These are phyloP conservation scores for Gobio gobio DNA, from an alignment of 2,113 vertebrate species.

Conservation along the genomic window DNA sequence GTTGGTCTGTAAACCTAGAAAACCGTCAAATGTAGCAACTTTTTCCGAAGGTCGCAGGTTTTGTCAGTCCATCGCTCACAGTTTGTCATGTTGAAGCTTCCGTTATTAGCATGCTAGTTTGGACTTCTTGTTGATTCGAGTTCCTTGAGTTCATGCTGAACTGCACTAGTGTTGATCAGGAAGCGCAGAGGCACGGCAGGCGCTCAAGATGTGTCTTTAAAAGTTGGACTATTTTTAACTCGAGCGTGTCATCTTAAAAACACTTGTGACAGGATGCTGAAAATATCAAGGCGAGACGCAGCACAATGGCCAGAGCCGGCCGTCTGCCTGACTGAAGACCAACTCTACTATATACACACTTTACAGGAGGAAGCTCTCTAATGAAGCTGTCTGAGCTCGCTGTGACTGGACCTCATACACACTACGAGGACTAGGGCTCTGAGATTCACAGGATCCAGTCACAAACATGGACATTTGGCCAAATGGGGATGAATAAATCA, in stretches of 20 bases:
- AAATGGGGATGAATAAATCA: too few relatives aligned
- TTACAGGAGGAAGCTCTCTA: neutral
- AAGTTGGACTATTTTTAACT: neutral
- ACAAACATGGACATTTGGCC: neutral
- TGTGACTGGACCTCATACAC: too few relatives aligned
- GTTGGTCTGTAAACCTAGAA: neutral
- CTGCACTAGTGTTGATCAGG: too few relatives aligned
- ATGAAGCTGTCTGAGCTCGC: neutral
- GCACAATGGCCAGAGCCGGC: neutral
- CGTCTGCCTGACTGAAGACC: too few relatives aligned
- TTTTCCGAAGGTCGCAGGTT: too few relatives aligned
- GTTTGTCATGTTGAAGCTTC: too few relatives aligned
- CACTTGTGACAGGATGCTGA: constrained; percentile 2
- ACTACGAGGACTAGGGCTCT: neutral
- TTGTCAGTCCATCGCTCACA: too few relatives aligned
- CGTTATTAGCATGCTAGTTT: too few relatives aligned
- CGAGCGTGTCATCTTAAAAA: neutral
- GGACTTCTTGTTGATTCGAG: too few relatives aligned
- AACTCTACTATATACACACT: neutral
- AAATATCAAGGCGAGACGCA: neutral
- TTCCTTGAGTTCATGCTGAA: too few relatives aligned
- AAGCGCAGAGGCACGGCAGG: neutral
- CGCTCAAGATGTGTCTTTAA: neutral
- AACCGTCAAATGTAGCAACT: neutral
- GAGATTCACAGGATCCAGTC: neutral